phyloP scores from a whole-genome alignment of 2,113 vertebrate species.

The Uropsilus gracilis region DNA sequence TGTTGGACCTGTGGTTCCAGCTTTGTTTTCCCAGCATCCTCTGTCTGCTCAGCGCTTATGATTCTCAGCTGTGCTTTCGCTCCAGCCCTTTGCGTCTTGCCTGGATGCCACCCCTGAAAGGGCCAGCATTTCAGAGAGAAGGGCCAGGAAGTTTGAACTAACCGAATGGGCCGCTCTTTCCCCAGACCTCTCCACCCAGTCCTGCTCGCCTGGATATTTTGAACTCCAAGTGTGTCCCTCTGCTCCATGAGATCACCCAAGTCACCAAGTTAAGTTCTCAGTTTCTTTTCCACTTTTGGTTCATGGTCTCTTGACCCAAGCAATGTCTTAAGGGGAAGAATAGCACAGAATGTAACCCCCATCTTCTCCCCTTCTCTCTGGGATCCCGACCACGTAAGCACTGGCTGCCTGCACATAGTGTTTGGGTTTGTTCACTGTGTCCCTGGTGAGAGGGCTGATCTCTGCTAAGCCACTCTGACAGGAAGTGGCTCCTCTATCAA shows the following conservation, averaged over 20 bases:
- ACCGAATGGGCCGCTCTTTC: neutral
- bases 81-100: neutral
- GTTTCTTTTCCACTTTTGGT: neutral
- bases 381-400: neutral
- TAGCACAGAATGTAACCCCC: accelerated
- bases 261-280: neutral
- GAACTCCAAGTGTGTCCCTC: neutral
- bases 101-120: accelerated
- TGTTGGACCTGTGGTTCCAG: neutral
- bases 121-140: neutral
- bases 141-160: neutral
- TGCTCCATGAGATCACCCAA: neutral
- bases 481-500: neutral
- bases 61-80: neutral
- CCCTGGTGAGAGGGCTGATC: neutral
- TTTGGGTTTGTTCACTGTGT: neutral
- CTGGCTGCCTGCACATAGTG: neutral
- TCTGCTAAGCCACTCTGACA: neutral
- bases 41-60: neutral
- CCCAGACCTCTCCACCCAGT: neutral
- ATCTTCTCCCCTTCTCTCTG: neutral
- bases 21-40: neutral
- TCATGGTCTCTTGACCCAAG: neutral
- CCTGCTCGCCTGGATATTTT: neutral
- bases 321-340: neutral